A percentile compares a stretch with the other conserved stretches of the same genome.
Evolutionary conservation across 2,113 vertebrate genomes (phyloP).

Genomic region (Zosterops hypoxanthus): DNA sequence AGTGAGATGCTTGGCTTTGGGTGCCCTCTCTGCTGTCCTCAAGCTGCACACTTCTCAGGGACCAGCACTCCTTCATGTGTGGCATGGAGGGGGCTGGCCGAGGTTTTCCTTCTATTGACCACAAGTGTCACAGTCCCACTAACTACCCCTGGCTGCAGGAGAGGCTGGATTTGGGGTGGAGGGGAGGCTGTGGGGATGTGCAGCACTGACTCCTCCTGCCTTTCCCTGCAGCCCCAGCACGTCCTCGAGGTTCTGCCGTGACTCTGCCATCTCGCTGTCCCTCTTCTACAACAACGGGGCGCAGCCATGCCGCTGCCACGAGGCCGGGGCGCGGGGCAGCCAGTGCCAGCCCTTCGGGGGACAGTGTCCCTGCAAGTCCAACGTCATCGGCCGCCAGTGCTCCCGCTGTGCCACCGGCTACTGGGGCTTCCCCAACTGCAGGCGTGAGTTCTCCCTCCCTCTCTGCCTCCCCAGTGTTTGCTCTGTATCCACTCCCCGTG

Average conservation of each 20-base stretch:
- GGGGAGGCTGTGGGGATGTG: background rate
- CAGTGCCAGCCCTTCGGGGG: conserved; percentile 87
- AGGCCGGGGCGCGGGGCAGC: conserved; percentile 81
- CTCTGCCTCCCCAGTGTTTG: background rate
- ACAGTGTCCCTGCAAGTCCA: conserved; percentile 86
- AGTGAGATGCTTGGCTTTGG: conserved; percentile 73
- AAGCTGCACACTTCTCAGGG: background rate
- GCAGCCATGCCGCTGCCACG: conserved; percentile 86
- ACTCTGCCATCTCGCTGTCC: conserved; percentile 85
- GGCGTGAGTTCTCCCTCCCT: conserved; percentile 79
- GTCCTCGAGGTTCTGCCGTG: conserved; percentile 82
- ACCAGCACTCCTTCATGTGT: background rate
- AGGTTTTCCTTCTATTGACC: background rate
- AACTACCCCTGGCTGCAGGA: accelerated
- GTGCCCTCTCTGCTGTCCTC: accelerated
- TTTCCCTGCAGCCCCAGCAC: conserved; percentile 75
- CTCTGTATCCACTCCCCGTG: accelerated
- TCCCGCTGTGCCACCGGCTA: conserved; percentile 92
- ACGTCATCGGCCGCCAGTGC: conserved; percentile 93
- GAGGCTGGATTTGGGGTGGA: background rate
- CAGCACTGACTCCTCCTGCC: background rate
- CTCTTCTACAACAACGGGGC: conserved; percentile 95
- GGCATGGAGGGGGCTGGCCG: background rate
- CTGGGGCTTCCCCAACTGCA: conserved; percentile 95
- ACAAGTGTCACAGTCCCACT: background rate